These are phyloP conservation scores for Adrianichthys oophorus DNA, from an alignment of 2,797 vertebrate genomes.

Conservation along the genomic window DNA sequence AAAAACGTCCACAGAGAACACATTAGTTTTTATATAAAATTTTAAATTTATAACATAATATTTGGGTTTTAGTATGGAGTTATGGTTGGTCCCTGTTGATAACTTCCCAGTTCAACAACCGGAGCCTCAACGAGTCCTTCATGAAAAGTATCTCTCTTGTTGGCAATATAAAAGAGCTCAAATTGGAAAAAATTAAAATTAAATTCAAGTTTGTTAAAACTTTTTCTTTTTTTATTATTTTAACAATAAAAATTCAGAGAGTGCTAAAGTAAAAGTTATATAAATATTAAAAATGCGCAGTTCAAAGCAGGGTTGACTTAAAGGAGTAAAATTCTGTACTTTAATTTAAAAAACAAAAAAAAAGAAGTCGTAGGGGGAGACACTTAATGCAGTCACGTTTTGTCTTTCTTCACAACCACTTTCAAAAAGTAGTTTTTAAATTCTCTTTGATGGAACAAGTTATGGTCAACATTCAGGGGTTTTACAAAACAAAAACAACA, in stretches of 20 bases:
- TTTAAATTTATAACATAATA: too few relatives aligned
- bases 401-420: conserved; percentile 40
- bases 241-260: conserved; percentile 26
- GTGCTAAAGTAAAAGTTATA: conserved; percentile 19
- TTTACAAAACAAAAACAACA: conserved; percentile 22
- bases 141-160: conserved; percentile 32
- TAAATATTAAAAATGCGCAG: conserved; percentile 20
- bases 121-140: conserved; percentile 39
- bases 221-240: not conserved
- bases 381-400: conserved; percentile 19
- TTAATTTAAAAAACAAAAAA: conserved; percentile 5
- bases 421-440: conserved; percentile 34
- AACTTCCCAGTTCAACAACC: not conserved
- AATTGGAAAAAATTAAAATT: conserved; percentile 6
- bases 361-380: not conserved
- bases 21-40: too few relatives aligned
- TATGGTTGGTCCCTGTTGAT: conserved; percentile 1
- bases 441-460: conserved; percentile 30
- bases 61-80: too few relatives aligned
- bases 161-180: conserved; percentile 11
- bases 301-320: conserved; percentile 24
- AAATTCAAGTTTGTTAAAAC: not conserved
- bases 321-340: conserved; percentile 14
- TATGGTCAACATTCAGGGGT: conserved; percentile 26
- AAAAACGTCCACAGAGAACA: too few relatives aligned